A percentile compares a stretch with the other conserved stretches of the same genome.
phyloP scores from a whole-genome alignment of 2,888 invertebrate genomes.

The Lordiphosa fenestrarum region DNA sequence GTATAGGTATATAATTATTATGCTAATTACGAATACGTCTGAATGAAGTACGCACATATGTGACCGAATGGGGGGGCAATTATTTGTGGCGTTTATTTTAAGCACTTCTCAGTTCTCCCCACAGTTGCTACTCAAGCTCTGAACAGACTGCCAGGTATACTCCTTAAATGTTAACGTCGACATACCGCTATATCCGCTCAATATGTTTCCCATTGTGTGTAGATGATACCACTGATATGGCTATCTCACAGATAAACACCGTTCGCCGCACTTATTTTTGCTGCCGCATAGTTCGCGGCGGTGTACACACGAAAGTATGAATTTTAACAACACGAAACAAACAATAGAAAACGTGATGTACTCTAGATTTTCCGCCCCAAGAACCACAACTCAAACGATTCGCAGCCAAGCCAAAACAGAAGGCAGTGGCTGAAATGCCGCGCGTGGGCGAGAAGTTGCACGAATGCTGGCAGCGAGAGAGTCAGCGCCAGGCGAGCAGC shows the following conservation, averaged over 20 bases:
- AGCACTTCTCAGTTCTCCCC: no score
- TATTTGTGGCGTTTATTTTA: no score
- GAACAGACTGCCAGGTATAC: background rate
- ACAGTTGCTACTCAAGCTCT: no score
- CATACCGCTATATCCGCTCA: conserved; percentile 2
- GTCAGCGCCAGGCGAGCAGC: background rate
- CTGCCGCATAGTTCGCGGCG: background rate
- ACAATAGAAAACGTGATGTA: conserved; percentile 3
- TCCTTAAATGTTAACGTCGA: background rate
- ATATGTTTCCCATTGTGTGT: conserved; percentile 5
- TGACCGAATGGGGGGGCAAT: no score
- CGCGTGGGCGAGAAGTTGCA: conserved; percentile 11
- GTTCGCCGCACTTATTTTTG: conserved; percentile 3
- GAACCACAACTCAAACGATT: conserved; percentile 15
- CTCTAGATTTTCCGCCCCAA: conserved; percentile 15
- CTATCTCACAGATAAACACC: conserved; percentile 8
- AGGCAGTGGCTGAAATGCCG: conserved; percentile 3
- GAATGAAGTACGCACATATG: background rate
- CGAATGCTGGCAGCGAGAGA: conserved; percentile 1
- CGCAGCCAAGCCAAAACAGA: conserved; percentile 19
- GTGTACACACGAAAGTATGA: conserved; percentile 3
- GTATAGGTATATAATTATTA: background rate
- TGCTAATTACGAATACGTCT: conserved; percentile 4
- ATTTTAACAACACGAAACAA: background rate
- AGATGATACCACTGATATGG: conserved; percentile 1